phyloP scores from a whole-genome alignment of 2,797 vertebrate genomes.

The Gambelia wislizenii region DNA sequence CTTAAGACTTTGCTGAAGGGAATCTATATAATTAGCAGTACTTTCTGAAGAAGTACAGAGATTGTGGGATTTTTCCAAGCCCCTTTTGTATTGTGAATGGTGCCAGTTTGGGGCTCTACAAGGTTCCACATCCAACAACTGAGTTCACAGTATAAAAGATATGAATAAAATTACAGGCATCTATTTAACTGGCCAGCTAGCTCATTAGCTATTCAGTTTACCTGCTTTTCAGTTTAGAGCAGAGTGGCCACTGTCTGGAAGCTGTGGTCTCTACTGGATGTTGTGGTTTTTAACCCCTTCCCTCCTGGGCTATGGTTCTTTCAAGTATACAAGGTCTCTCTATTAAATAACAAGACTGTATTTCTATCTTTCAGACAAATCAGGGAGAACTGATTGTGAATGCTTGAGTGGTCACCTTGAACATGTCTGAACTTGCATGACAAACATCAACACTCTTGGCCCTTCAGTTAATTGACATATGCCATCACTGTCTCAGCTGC shows the following conservation, averaged over 20 bases:
- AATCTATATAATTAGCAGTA: conserved; percentile 39
- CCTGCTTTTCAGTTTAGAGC: neutral
- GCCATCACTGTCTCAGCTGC: too few species aligned
- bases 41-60: conserved; percentile 42
- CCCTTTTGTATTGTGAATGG: neutral
- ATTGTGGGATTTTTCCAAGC: neutral
- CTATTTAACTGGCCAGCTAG: neutral
- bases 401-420: too few species aligned
- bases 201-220: too few species aligned
- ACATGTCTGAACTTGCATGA: too few species aligned
- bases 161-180: neutral
- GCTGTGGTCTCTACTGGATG: neutral
- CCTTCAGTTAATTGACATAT: too few species aligned
- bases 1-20: conserved; percentile 54
- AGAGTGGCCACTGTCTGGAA: neutral
- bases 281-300: neutral
- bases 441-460: too few species aligned
- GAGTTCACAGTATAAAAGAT: neutral
- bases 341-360: too few species aligned
- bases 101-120: neutral
- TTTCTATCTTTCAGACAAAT: too few species aligned
- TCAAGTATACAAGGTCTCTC: too few species aligned
- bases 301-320: neutral
- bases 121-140: neutral
- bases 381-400: too few species aligned